Conservation (phyloP, 2,888 invertebrate genomes). For the Corbicula japonica region DNA sequence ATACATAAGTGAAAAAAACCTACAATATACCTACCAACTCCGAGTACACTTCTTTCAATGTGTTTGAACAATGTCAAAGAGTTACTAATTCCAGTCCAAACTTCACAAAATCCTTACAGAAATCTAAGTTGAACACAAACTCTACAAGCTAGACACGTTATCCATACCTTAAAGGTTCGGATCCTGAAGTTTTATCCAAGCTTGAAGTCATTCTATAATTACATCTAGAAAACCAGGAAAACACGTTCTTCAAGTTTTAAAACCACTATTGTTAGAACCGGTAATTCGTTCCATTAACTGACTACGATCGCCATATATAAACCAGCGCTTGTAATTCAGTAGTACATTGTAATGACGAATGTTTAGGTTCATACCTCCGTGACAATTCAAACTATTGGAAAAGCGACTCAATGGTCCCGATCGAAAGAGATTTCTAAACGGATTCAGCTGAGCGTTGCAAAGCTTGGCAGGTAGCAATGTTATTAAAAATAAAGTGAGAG, state of each 20-base stretch:
- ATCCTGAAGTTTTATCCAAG: constrained; percentile 30
- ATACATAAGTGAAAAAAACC: too few relatives aligned
- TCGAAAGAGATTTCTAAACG: constrained; percentile 21
- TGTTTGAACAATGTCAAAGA: too few relatives aligned
- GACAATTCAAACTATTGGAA: constrained; percentile 26
- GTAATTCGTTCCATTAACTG: constrained; percentile 17
- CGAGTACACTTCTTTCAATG: too few relatives aligned
- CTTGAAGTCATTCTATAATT: constrained; percentile 67
- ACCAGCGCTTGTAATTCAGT: constrained; percentile 16
- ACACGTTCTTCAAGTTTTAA: constrained; percentile 69
- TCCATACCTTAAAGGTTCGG: constrained; percentile 38
- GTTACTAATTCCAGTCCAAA: too few relatives aligned
- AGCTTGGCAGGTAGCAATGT: constrained; percentile 31
- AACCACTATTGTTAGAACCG: constrained; percentile 47
- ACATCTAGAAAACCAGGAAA: constrained; percentile 62
- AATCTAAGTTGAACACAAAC: neutral
- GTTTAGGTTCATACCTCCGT: constrained; percentile 19
- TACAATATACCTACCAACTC: too few relatives aligned
- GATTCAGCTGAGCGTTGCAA: constrained; percentile 40
- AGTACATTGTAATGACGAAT: constrained; percentile 1
- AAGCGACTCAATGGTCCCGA: constrained; percentile 31
- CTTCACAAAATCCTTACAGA: too few relatives aligned
- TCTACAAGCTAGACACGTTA: neutral
- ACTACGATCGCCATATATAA: constrained; percentile 19
- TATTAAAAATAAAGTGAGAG: constrained; percentile 25